Evolutionary conservation across 92 coral and sea anemone species (phyloP).

Genomic region (Virgularia gustaviana): DNA sequence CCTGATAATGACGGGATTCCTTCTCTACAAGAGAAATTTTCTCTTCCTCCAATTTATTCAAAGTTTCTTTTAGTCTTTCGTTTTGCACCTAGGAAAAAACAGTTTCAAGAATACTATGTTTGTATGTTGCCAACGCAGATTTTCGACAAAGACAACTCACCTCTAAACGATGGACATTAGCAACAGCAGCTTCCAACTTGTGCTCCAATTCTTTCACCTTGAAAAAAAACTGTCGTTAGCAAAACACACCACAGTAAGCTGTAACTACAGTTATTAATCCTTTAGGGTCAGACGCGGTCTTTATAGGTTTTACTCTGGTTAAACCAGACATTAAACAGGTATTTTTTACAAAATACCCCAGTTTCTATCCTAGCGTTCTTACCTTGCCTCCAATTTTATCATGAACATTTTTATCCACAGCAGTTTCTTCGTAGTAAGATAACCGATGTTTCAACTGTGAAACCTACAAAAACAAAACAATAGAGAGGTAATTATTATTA

Average conservation of each 20-base stretch:
- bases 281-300: too few relatives aligned
- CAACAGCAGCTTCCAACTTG: constrained; percentile 71
- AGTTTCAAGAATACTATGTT: background rate
- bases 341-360: background rate
- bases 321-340: background rate
- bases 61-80: constrained; percentile 75
- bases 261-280: too few relatives aligned
- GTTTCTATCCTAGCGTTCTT: background rate
- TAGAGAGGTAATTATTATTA: background rate
- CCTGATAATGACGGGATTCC: constrained; percentile 66
- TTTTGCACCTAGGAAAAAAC: constrained; percentile 61
- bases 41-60: constrained; percentile 71
- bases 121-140: background rate
- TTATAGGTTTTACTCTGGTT: too few relatives aligned
- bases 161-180: constrained; percentile 80
- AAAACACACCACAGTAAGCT: too few relatives aligned
- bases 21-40: constrained; percentile 61
- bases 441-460: constrained; percentile 64
- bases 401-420: constrained; percentile 77
- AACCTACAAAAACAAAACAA: constrained; percentile 34
- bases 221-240: constrained; percentile 27
- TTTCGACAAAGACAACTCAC: constrained; percentile 27
- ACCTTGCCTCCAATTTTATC: constrained; percentile 92
- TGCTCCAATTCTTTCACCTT: constrained; percentile 88
- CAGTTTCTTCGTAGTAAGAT: constrained; percentile 78